Evolutionary conservation across 2,888 invertebrate species (phyloP).

Genomic region (Orthosia incerta): DNA sequence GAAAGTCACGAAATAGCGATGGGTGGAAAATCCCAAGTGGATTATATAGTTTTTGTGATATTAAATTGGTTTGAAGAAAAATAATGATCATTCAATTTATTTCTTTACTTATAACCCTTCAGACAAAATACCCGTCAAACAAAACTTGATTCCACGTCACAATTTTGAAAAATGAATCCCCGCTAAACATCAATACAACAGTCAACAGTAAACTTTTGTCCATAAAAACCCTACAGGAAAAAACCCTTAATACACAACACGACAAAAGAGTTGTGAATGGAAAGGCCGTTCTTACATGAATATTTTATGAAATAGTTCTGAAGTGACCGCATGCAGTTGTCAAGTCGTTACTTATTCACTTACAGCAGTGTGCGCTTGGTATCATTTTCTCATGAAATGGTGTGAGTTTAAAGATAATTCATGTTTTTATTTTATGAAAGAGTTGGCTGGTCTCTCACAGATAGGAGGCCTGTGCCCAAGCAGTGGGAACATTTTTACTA

Average conservation of each 20-base stretch:
- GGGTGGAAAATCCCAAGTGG: too few relatives aligned
- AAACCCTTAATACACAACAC: not conserved
- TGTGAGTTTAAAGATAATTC: too few relatives aligned
- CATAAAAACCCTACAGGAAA: not conserved
- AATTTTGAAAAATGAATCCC: not conserved
- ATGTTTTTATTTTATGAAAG: not conserved
- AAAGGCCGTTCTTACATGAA: not conserved
- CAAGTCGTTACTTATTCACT: conserved; percentile 31
- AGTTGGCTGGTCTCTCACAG: too few relatives aligned
- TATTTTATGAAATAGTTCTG: conserved; percentile 32
- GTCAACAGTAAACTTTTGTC: not conserved
- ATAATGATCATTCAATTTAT: too few relatives aligned
- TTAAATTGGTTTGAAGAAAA: too few relatives aligned
- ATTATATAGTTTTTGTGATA: too few relatives aligned
- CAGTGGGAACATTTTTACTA: too few relatives aligned
- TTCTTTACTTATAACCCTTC: too few relatives aligned
- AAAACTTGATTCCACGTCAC: not conserved
- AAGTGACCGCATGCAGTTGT: conserved; percentile 28
- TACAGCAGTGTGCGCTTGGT: not conserved
- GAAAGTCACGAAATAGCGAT: too few relatives aligned
- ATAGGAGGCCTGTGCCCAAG: too few relatives aligned
- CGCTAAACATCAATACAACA: not conserved
- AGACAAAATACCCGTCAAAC: not conserved
- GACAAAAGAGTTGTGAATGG: not conserved
- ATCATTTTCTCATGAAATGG: not conserved